Evolutionary conservation across 1,140 invertebrate species (phyloP), one percentile per base, ranked within the genome.

Genomic region (Melitaea cinxia): DNA sequence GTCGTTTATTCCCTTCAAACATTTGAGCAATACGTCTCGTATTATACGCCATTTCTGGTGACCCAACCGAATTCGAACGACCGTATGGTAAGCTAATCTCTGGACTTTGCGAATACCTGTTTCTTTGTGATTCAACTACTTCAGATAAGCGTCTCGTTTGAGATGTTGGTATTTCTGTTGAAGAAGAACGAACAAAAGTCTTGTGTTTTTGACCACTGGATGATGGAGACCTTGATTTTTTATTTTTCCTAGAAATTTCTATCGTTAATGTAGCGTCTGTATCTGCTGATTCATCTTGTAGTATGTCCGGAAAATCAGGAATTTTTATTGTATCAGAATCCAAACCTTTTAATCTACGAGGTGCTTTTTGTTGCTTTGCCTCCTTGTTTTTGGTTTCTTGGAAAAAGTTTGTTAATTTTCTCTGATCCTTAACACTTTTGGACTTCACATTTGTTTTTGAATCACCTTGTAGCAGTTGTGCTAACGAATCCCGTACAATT

Each of bases 11-110:
- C 33, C 69, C 75, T 61, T 88, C 85, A 50, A 87, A 87, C 9
- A 87, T 54, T 56, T 87, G 69, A 2, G 78, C 82, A 21, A 85
- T 87, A 5, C 82, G 77, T 24, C 67, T 82, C 1, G 82, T 85
- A 42, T 79, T 85, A 6, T 63, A 57, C 0, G 77, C 68, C 10
- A 71, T 54, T 65, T 85, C 83, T 4, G 70, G 53, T 0, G 83
- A 70, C 10, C 69, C 84, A 39, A 87, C 67, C 4, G 82, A 87
- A 60, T 84, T 85, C 0, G 83, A 82, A 23, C 82, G 68, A 15
- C 70, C 74, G 30, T 68, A 56, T 6, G 68, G 70, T 15, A 69
- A 21, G 17, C 37, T 42, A 2, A 70, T 21, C 54, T 81, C 75
- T 2, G 82, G 82, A 54, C 82, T 83, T 15, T 75, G 70, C 7